phyloP scores from a whole-genome alignment of 2,888 invertebrate genomes.

The Agrilus biguttatus region DNA sequence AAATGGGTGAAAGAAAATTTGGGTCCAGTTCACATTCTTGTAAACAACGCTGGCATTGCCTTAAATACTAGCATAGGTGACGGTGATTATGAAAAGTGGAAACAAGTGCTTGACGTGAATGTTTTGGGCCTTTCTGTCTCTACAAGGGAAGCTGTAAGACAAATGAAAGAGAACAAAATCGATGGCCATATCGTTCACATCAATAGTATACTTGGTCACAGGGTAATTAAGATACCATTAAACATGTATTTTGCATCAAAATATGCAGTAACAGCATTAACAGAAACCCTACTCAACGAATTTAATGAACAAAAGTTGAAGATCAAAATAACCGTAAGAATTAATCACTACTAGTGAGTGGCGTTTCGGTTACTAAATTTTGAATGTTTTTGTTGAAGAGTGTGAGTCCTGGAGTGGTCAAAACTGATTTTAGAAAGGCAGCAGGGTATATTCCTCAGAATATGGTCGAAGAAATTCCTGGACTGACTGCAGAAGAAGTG shows the following conservation, averaged over 20 bases:
- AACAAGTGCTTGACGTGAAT: slow-evolving; percentile 9
- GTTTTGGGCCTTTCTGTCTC: slow-evolving; percentile 8
- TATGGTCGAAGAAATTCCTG: too few relatives aligned
- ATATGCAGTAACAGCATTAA: slow-evolving; percentile 12
- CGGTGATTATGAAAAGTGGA: slow-evolving; percentile 11
- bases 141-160: slow-evolving; percentile 11
- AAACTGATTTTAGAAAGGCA: background rate
- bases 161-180: slow-evolving; percentile 11
- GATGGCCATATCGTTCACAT: slow-evolving; percentile 14
- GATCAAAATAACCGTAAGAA: slow-evolving; percentile 8
- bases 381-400: background rate
- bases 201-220: slow-evolving; percentile 13
- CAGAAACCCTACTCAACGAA: slow-evolving; percentile 11
- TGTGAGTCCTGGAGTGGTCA: slow-evolving; percentile 5
- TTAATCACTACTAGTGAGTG: background rate
- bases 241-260: slow-evolving; percentile 11
- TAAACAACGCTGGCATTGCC: slow-evolving; percentile 14
- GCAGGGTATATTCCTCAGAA: background rate
- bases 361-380: too few relatives aligned
- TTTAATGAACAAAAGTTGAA: slow-evolving; percentile 6
- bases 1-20: slow-evolving; percentile 11
- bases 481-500: background rate
- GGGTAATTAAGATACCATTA: slow-evolving; percentile 6
- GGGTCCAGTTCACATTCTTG: slow-evolving; percentile 13
- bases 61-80: slow-evolving; percentile 6